These are phyloP conservation scores for Callocephalon fimbriatum DNA, from an alignment of 2,113 vertebrate genomes.

Conservation along the genomic window DNA sequence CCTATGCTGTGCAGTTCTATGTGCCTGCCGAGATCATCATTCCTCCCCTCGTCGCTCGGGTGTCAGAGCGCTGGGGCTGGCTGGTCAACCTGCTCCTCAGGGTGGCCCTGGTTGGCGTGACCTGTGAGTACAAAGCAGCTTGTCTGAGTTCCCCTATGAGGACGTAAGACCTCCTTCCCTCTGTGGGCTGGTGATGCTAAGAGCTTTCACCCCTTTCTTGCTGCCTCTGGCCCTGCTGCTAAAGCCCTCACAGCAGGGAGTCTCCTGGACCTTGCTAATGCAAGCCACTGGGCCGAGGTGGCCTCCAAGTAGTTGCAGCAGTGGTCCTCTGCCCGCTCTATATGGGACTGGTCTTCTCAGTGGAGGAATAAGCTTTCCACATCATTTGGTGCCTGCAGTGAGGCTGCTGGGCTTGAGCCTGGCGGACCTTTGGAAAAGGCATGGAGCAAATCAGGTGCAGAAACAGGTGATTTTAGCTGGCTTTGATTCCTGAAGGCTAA, in stretches of 20 bases:
- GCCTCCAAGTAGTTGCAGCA: background rate
- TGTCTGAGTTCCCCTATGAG: background rate
- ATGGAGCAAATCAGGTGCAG: background rate
- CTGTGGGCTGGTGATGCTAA: background rate
- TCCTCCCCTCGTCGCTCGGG: conserved; percentile 76
- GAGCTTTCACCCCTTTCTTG: background rate
- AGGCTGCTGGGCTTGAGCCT: background rate
- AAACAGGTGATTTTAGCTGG: background rate
- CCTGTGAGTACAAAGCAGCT: conserved; percentile 84
- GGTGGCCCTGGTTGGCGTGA: conserved; percentile 83
- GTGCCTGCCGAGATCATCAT: conserved; percentile 93
- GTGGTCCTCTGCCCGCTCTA: background rate
- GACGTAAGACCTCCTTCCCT: background rate
- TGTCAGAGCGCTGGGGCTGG: conserved; percentile 75
- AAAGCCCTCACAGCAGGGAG: background rate
- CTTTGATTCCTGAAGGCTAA: background rate
- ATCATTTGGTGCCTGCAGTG: background rate
- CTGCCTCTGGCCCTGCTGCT: background rate
- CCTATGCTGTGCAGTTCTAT: conserved; percentile 95
- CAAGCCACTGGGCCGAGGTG: background rate
- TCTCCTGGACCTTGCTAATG: background rate
- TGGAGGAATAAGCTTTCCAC: background rate
- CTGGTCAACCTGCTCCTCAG: conserved; percentile 84
- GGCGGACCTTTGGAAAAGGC: background rate
- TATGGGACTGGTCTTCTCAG: background rate